Evolutionary conservation across 2,113 vertebrate genomes (phyloP).

Genomic region (Atherinomorus stipes): DNA sequence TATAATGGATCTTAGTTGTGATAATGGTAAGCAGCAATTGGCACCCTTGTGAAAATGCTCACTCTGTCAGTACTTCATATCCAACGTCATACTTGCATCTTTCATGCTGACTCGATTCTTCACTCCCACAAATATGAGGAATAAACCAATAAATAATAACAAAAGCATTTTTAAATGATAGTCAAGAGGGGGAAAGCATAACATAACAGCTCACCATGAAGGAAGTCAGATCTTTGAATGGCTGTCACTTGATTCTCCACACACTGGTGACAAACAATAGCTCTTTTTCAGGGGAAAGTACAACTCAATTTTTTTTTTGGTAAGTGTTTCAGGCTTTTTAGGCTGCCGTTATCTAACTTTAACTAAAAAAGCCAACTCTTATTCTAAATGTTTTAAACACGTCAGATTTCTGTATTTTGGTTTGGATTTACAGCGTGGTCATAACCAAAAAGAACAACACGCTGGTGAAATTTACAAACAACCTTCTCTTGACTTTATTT

Average conservation of each 20-base stretch:
- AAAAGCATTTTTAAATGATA: background rate
- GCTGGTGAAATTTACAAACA: background rate
- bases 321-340: no score
- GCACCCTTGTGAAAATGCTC: background rate
- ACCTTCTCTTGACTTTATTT: background rate
- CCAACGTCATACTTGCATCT: background rate
- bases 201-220: background rate
- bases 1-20: background rate
- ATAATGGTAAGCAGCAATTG: background rate
- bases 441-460: no score
- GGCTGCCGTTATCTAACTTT: no score
- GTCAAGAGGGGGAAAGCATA: background rate
- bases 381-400: no score
- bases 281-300: no score
- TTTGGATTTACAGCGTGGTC: no score
- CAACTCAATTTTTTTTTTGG: no score
- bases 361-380: no score
- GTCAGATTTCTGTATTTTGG: no score
- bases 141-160: background rate
- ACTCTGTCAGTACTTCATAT: background rate
- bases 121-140: background rate
- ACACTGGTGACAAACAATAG: constrained; percentile 1
- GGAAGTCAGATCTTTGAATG: constrained; percentile 3
- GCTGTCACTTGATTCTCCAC: constrained; percentile 23
- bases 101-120: background rate